These are phyloP conservation scores for Cyanistes caeruleus DNA, from an alignment of 2,113 vertebrate species.

Conservation along the genomic window DNA sequence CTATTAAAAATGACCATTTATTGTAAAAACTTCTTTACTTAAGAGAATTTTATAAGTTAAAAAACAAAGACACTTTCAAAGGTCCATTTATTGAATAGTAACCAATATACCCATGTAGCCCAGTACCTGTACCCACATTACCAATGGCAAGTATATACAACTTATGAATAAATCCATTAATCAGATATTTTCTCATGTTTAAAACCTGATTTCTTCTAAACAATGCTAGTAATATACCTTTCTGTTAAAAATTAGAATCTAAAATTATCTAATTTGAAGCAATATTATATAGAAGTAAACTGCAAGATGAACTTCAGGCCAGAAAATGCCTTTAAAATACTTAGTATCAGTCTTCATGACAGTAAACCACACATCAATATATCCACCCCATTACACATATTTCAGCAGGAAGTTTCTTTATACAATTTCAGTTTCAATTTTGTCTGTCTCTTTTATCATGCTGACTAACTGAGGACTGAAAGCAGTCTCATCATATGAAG, in stretches of 20 bases:
- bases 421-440: background rate
- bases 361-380: background rate
- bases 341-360: background rate
- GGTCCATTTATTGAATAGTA: background rate
- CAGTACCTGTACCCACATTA: background rate
- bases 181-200: background rate
- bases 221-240: background rate
- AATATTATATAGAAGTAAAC: background rate
- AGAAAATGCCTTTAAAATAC: background rate
- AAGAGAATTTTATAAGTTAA: background rate
- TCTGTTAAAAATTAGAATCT: background rate
- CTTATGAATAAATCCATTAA: background rate
- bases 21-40: background rate
- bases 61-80: background rate
- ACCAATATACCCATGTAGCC: background rate
- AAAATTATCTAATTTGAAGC: background rate
- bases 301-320: background rate
- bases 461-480: background rate
- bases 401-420: background rate
- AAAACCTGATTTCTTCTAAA: background rate
- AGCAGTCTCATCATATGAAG: background rate
- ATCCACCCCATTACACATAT: fast-evolving
- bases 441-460: background rate
- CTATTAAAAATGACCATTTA: background rate
- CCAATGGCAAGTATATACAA: background rate